Evolutionary conservation across 2,888 invertebrate species (phyloP).

Genomic region (Argyresthia albistria): DNA sequence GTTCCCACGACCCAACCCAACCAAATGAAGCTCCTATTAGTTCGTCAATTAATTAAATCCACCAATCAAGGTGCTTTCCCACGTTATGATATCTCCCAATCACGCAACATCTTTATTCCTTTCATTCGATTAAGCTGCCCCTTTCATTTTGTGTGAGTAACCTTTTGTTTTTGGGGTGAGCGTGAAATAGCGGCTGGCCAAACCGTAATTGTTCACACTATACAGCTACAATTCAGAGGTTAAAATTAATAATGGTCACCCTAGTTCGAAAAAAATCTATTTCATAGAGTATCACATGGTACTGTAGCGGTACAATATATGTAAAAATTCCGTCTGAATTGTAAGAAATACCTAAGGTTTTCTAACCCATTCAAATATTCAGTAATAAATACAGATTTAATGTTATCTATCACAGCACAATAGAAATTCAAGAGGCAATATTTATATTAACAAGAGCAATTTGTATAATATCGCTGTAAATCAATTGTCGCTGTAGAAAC

Average conservation of each 20-base stretch:
- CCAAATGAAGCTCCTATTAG: slow-evolving; percentile 30
- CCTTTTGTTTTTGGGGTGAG: slow-evolving; percentile 65
- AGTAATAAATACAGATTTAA: slow-evolving; percentile 37
- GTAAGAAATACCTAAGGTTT: slow-evolving; percentile 1
- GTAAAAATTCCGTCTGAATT: too few relatives aligned
- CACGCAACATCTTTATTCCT: slow-evolving; percentile 70
- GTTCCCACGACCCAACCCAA: slow-evolving; percentile 43
- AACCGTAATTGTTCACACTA: slow-evolving; percentile 37
- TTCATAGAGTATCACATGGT: too few relatives aligned
- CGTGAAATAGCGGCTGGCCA: slow-evolving; percentile 54
- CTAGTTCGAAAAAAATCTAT: too few relatives aligned
- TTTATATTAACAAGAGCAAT: slow-evolving; percentile 26
- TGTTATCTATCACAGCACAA: slow-evolving; percentile 28
- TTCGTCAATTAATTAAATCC: slow-evolving; percentile 59
- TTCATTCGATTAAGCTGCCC: slow-evolving; percentile 48
- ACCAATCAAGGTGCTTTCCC: slow-evolving; percentile 66
- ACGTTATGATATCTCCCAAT: slow-evolving; percentile 64
- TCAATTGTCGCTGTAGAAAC: slow-evolving; percentile 41
- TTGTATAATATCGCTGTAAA: slow-evolving; percentile 59
- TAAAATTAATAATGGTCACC: too few relatives aligned
- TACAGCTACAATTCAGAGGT: neutral
- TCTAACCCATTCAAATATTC: slow-evolving; percentile 12
- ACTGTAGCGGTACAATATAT: too few relatives aligned
- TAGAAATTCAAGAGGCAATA: slow-evolving; percentile 17
- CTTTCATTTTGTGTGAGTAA: slow-evolving; percentile 21